phyloP scores from a whole-genome alignment of 2,797 vertebrate species.

The Momotus momota region DNA sequence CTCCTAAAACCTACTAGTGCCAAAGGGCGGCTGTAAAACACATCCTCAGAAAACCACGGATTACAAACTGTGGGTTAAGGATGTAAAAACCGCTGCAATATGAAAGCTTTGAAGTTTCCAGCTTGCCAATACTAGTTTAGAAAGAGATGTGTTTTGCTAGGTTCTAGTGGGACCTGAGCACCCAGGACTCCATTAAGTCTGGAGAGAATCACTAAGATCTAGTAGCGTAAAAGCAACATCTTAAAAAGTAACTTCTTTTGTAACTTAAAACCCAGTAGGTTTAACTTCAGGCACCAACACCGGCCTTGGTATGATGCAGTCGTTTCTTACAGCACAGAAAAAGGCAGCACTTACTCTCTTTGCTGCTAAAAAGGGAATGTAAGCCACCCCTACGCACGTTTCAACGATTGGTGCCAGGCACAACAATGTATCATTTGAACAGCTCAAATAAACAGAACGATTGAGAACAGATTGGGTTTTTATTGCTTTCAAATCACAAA shows the following conservation, averaged over 20 bases:
- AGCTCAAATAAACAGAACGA: neutral
- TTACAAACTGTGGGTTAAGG: neutral
- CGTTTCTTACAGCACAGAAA: neutral
- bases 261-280: neutral
- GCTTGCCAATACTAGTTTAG: neutral
- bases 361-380: neutral
- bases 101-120: neutral
- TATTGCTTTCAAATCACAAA: slow-evolving; percentile 4
- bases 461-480: neutral
- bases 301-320: neutral
- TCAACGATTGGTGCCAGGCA: neutral
- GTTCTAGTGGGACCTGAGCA: neutral
- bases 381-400: neutral
- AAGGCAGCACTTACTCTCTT: neutral
- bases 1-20: neutral
- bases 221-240: neutral
- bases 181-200: neutral
- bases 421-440: neutral
- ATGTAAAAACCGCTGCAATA: neutral
- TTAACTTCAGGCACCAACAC: neutral
- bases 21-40: neutral
- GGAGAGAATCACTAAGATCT: neutral
- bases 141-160: neutral
- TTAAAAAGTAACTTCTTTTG: neutral
- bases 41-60: neutral